Percentiles rank a stretch among this genome's conserved stretches.
These are phyloP conservation scores for Netelia melanura DNA, from an alignment of 2,888 invertebrate genomes.

Conservation along the genomic window DNA sequence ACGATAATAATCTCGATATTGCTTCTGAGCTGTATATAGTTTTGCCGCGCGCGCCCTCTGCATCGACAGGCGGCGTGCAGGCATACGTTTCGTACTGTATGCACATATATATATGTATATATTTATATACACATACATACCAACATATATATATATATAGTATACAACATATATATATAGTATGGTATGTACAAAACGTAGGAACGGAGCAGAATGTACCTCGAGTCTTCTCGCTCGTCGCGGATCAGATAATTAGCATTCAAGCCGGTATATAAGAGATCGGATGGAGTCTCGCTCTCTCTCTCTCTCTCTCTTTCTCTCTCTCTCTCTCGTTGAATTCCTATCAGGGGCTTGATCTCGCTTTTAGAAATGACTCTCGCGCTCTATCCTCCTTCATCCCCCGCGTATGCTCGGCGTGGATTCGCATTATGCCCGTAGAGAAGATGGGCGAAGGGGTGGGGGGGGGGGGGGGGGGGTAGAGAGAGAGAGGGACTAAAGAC, in stretches of 20 bases:
- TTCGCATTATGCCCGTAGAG: constrained; percentile 43
- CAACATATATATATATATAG: constrained; percentile 3
- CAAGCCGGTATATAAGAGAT: constrained; percentile 72
- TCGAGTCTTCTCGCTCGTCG: constrained; percentile 63
- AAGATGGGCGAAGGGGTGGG: constrained; percentile 1
- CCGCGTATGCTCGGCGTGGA: constrained; percentile 43
- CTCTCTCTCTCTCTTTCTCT: constrained; percentile 45
- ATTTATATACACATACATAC: constrained; percentile 11
- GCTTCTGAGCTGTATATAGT: constrained; percentile 77
- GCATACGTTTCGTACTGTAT: constrained; percentile 38
- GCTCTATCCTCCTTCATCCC: constrained; percentile 34
- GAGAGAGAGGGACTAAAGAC: constrained; percentile 25
- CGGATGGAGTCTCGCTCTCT: constrained; percentile 50
- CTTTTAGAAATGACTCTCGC: constrained; percentile 75
- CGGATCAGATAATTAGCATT: constrained; percentile 83
- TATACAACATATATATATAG: constrained; percentile 1
- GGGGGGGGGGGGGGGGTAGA: neutral
- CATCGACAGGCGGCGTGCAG: constrained; percentile 60
- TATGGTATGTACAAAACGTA: constrained; percentile 10
- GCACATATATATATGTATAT: constrained; percentile 18
- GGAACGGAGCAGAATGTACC: constrained; percentile 48
- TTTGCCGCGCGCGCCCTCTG: constrained; percentile 70
- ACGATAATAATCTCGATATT: constrained; percentile 82
- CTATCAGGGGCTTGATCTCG: constrained; percentile 77
- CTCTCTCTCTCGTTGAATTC: constrained; percentile 44